Conservation (phyloP, 2,797 vertebrate species). For the Tiaroga cobitis region DNA sequence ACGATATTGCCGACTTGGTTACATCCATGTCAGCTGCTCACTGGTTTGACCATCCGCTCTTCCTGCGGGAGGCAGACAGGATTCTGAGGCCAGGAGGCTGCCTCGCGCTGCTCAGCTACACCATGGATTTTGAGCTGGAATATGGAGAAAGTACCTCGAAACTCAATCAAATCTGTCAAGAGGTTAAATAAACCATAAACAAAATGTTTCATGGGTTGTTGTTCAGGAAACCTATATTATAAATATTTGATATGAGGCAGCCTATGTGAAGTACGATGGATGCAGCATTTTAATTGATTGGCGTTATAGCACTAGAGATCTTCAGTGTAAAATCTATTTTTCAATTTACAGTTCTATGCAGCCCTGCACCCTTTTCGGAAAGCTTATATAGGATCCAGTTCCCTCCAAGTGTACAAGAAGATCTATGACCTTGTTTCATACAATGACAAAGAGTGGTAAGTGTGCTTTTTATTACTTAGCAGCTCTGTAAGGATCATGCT, state of each 20-base stretch:
- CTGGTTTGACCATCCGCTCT: constrained; percentile 76
- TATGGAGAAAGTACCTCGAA: constrained; percentile 63
- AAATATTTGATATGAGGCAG: neutral
- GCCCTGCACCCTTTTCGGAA: constrained; percentile 61
- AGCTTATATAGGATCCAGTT: constrained; percentile 51
- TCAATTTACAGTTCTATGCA: constrained; percentile 61
- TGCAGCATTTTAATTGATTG: neutral
- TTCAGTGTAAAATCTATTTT: neutral
- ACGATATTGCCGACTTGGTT: constrained; percentile 71
- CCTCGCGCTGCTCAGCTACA: constrained; percentile 76
- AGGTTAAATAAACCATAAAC: constrained; percentile 69
- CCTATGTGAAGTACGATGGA: neutral
- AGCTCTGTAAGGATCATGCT: neutral
- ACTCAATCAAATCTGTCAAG: constrained; percentile 72
- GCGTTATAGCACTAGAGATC: neutral
- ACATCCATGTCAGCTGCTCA: constrained; percentile 76
- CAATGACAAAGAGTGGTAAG: constrained; percentile 80
- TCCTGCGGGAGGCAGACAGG: constrained; percentile 74
- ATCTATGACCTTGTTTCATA: constrained; percentile 76
- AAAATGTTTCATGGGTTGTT: neutral
- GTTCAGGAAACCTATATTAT: neutral
- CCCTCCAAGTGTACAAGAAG: constrained; percentile 58
- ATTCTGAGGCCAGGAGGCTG: constrained; percentile 77
- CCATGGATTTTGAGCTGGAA: constrained; percentile 68
- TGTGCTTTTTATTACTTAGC: neutral